phyloP scores from a whole-genome alignment of 2,888 invertebrate species.

The Crematogaster levior region DNA sequence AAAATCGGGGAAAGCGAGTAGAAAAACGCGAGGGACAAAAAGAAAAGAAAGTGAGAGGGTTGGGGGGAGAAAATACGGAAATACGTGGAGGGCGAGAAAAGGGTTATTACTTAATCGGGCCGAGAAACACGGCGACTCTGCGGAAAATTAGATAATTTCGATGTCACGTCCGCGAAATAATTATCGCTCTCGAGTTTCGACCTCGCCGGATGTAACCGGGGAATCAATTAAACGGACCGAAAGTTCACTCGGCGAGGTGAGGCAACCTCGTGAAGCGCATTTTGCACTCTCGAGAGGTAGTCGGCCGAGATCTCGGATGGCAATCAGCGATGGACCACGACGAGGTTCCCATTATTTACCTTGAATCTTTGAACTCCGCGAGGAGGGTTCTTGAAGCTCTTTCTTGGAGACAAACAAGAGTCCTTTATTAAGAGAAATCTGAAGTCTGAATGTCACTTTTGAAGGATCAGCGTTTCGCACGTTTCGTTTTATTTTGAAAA shows the following conservation, averaged over 20 bases:
- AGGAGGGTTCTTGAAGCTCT: background rate
- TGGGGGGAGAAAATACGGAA: background rate
- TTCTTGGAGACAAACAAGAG: background rate
- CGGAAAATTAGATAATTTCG: conserved; percentile 72
- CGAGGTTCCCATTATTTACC: background rate
- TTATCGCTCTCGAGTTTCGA: conserved; percentile 68
- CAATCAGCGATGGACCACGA: too few species aligned
- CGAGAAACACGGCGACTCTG: conserved; percentile 51
- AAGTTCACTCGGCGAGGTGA: conserved; percentile 66
- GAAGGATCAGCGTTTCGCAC: background rate
- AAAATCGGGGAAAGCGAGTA: conserved; percentile 3
- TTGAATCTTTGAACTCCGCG: background rate
- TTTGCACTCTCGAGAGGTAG: background rate
- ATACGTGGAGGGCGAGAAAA: conserved; percentile 8
- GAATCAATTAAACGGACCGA: conserved; percentile 74
- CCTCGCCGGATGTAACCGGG: conserved; percentile 57
- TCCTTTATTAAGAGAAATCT: background rate
- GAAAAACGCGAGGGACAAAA: background rate
- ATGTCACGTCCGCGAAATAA: conserved; percentile 63
- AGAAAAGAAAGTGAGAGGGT: background rate
- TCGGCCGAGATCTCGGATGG: background rate
- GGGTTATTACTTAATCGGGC: conserved; percentile 25
- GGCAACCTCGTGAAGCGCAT: conserved; percentile 16
- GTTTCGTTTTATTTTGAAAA: background rate
- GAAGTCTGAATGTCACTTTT: background rate